Evolutionary conservation across 2,113 vertebrate genomes (phyloP).

Genomic region (Forbesichthys papilliferus): DNA sequence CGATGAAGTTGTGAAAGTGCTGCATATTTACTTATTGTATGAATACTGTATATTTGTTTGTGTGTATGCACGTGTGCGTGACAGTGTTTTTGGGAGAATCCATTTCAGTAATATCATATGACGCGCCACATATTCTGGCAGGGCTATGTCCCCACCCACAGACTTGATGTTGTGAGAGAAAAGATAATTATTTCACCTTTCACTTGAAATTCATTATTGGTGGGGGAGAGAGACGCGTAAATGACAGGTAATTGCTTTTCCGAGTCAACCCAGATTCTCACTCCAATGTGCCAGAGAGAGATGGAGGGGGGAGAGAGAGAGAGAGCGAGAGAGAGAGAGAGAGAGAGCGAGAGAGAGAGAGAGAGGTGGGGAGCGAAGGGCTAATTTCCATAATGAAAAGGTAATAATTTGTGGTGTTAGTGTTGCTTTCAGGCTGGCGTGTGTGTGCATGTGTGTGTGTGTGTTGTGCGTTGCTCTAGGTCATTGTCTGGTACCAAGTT

Average conservation of each 20-base stretch:
- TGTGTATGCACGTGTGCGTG: conserved; percentile 17
- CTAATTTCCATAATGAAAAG: conserved; percentile 77
- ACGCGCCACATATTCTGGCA: conserved; percentile 63
- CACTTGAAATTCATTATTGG: conserved; percentile 72
- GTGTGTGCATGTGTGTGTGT: conserved; percentile 42
- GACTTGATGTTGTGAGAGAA: conserved; percentile 60
- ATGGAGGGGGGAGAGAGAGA: neutral
- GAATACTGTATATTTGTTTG: conserved; percentile 26
- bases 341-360: conserved; percentile 1
- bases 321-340: neutral
- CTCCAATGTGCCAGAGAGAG: conserved; percentile 40
- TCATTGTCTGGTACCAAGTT: conserved; percentile 65
- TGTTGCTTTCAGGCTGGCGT: conserved; percentile 67
- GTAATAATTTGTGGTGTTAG: conserved; percentile 73
- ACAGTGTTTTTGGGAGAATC: conserved; percentile 22
- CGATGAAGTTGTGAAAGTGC: no score
- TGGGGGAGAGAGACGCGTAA: conserved; percentile 66
- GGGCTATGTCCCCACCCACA: conserved; percentile 49
- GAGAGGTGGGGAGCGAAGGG: conserved; percentile 27
- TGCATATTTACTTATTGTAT: neutral
- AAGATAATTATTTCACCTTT: conserved; percentile 75
- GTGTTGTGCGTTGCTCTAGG: conserved; percentile 60
- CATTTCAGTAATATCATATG: conserved; percentile 56
- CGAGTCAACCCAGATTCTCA: conserved; percentile 68
- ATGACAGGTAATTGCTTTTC: conserved; percentile 76